Base-by-base conservation (phyloP, 2,113 vertebrate species). In the Nesoenas mayeri region DNA sequence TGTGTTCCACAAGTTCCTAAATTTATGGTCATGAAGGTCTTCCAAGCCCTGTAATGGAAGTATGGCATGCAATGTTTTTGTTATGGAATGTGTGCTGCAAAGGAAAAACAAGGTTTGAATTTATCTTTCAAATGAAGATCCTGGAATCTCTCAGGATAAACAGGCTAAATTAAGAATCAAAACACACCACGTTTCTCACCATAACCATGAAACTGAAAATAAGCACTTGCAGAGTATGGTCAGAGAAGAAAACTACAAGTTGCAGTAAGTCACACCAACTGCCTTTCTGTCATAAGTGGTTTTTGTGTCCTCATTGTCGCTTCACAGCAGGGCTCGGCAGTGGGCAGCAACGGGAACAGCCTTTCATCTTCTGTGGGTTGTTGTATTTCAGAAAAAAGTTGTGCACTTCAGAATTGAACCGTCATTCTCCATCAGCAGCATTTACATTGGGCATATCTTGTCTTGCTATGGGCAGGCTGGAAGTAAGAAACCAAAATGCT, bases 1-100 rank as follows among this genome's bases (percentile, higher is more conserved):
- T 96, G 95, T 95, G 95, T 95, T 97, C 91, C 53, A 6, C 93
- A 78, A 95, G 84, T 77, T 88, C 94, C 80, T 91, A 93, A 95
- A 97, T 97, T 96, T 96, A 97, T 96, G 94, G 91, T 91, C 57
- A 5, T 85, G 92, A 96, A 89, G 92, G 88, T 97, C 86, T 96
- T 96, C 95, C 93, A 96, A 96, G 86, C 50, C 85, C 89, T 91
- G 60, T 81, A 89, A 90, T 15, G 12, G 12, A 66, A 86, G 65
- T 89, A 92, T 56, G 91, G 89, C 95, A 97, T 87, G 95, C 88
- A 44, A 79, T 95, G 93, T 96, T 94, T 95, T 94, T 93, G 67
- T 91, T 90, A 15, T 7, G 71, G 86, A 94, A 94, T 96, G 78
- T 75, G 40, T 4, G 21, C 91, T 95, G 85, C 69, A 93, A 73